Evolutionary conservation across 2,797 vertebrate genomes (phyloP), one percentile per base, ranked within the genome.

Genomic region (Meriones psammophilus): DNA sequence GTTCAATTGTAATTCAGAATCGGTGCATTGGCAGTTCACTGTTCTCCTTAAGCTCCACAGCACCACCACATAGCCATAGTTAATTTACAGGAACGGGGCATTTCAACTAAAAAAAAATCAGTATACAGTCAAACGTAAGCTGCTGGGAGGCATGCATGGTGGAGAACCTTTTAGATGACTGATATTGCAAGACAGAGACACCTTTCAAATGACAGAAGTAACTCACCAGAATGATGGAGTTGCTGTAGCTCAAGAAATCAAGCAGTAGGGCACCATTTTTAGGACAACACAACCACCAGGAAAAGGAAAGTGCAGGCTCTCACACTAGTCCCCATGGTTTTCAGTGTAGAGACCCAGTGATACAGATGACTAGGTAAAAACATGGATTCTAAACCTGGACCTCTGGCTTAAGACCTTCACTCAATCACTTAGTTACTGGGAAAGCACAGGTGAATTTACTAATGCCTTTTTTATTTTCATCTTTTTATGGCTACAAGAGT

Each of bases 401-500:
- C 8, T 15, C 26, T 83, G 8, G 36, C 8, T 83, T 95, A 33
- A 83, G 10, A 84, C 81, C 20, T 42, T 86, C 17, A 13, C 33
- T 94, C n/a, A 94, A 18, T 5, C 42, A 79, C 8, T 91, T n/a
- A 24, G 24, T 91, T n/a, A 88, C 2, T 50, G 10, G 5, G 14
- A 33, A 88, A 81, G 1, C 9, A 46, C 14, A 66, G 18, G 5
- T 26, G 13, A 85, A 80, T 68, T 60, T 58, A 71, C 84, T 77
- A 76, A 89, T 66, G 69, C 8, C 58, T 42, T 91, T n/a, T 30
- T 79, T 94, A n/a, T n/a, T 94, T 86, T 88, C 18, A 91, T 73
- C 36, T 69, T 0, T 4, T 56, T 60, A 26, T 39, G 8, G 1
- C 2, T 88, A 73, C 39, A 95, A 88, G 14, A 56, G 4, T 92